Evolutionary conservation across 2,888 invertebrate genomes (phyloP), one percentile per base, ranked within the genome.

Genomic region (Gastracanthus pulcherrimus): DNA sequence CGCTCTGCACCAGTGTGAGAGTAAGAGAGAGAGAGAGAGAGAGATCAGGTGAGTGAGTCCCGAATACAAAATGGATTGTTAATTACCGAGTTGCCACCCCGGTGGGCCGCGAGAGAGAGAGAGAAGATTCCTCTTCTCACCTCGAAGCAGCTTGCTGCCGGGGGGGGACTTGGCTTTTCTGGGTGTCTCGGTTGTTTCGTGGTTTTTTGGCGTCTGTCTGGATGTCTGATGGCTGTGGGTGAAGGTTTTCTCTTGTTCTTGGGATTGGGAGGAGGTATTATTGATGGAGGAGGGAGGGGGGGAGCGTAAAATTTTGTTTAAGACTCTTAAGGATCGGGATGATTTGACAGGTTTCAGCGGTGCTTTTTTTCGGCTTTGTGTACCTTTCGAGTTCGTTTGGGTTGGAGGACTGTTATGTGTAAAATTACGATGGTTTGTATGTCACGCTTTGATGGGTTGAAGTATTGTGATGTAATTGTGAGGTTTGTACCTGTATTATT

Each of bases 61-160:
- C 89, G 89, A 90, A 90, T 90, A 90, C 90, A 89, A 90, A 91
- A 90, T 89, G 90, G 89, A 91, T 91, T 89, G 90, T 90, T 91
- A 90, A 90, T 89, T 90, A 89, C 87, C 86, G 84, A 84, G 81
- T 81, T 69, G 85, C 85, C 83, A 67, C 82, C 75, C 77, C 77
- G 80, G 82, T 74, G 74, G 76, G 66, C 81, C 62, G 31, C n/a
- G 31, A 1, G 13, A 29, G 11, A 41, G n/a, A n/a, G n/a, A n/a
- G n/a, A n/a, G n/a, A n/a, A n/a, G n/a, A n/a, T 5, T 31, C 75
- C 38, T 79, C 71, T 77, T 77, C 80, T 70, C 81, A 71, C 81
- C 80, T 51, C 64, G 41, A 64, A 31, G 58, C 45, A 45, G n/a
- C 16, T n/a, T 45, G 45, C 58, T 58, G 58, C 58, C 55, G 55